Base-by-base conservation (phyloP, 1,140 invertebrate species). In the Panulirus ornatus region DNA sequence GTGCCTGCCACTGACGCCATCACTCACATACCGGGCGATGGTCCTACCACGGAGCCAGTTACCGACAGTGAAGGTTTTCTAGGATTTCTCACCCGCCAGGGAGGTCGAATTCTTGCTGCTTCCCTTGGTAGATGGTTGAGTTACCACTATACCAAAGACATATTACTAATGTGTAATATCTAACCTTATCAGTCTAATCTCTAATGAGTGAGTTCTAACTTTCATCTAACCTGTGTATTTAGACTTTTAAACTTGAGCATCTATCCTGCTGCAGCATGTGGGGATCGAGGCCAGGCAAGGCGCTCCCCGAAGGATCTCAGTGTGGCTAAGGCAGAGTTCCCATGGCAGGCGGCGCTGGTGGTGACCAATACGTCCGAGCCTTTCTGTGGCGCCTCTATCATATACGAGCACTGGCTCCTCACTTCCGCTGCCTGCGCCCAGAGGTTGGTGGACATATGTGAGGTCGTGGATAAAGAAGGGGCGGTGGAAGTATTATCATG, bases 381-480 rank as follows among this genome's bases (percentile, higher is more conserved):
- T n/a, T 85, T 73, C 83, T 85, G 83, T 34, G 70, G 40, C 38
- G 83, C 83, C 66, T 71, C 83, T 27, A 38, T 85, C 44, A 40
- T 85, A 9, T 40, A 42, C 14, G 83, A 85, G 66, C 11, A 27
- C 40, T 85, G 63, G 63, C 30, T 85, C 38, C 63, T 85, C 44
- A 85, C 83, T 30, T 85, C 83, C 19, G 83, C 83, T 19, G 34
- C 83, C 66, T 85, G 83, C 47, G 83, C 83, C 8, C 19, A 38
- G n/a, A 73, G 83, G 83, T 85, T 27, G 2, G 63, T 44, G 14
- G 19, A 79, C 76, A 44, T 47, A 42, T 51, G 5, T 22, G 38
- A 22, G 36, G 27, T 78, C 5, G 1, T n/a, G n/a, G n/a, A n/a
- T n/a, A n/a, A n/a, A n/a, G n/a, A n/a, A n/a, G n/a, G n/a, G n/a